Conservation (phyloP, 2,888 invertebrate species). For the Drosophila longiperda region DNA sequence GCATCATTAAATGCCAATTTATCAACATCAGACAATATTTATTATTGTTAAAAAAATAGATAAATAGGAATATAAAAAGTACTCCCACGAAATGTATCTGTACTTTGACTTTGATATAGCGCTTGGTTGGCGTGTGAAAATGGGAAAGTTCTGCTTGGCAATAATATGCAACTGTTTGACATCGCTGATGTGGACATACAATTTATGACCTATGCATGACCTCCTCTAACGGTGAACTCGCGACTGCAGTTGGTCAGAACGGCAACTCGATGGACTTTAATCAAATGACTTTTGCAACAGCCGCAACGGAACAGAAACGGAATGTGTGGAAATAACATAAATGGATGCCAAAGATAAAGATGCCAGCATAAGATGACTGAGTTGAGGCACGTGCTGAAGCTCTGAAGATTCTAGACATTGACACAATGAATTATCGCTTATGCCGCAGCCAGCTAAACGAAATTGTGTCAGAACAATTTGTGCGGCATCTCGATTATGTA, state of each 20-base stretch:
- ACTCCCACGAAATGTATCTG: constrained; percentile 10
- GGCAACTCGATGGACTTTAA: constrained; percentile 31
- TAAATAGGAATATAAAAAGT: neutral
- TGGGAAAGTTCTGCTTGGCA: constrained; percentile 39
- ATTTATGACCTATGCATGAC: constrained; percentile 67
- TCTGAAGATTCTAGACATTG: constrained; percentile 8
- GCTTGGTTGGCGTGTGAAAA: constrained; percentile 33
- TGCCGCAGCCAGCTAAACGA: constrained; percentile 5
- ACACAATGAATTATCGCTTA: constrained; percentile 31
- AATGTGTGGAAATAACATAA: constrained; percentile 60
- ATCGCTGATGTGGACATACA: constrained; percentile 61
- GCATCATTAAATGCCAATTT: constrained; percentile 32
- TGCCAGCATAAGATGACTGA: neutral
- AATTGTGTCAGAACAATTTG: constrained; percentile 32
- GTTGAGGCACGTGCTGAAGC: constrained; percentile 9
- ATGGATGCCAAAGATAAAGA: constrained; percentile 20
- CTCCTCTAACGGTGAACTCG: constrained; percentile 13
- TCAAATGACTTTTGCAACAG: constrained; percentile 41
- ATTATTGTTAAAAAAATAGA: constrained; percentile 22
- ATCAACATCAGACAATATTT: constrained; percentile 45
- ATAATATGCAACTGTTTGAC: constrained; percentile 62
- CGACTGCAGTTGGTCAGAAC: constrained; percentile 10
- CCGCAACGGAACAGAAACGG: constrained; percentile 58
- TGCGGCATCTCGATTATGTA: constrained; percentile 20
- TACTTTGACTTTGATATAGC: constrained; percentile 36